A percentile compares a stretch with the other conserved stretches of the same genome.
Evolutionary conservation across 2,113 vertebrate species (phyloP).

Genomic region (Trematocara zebra): DNA sequence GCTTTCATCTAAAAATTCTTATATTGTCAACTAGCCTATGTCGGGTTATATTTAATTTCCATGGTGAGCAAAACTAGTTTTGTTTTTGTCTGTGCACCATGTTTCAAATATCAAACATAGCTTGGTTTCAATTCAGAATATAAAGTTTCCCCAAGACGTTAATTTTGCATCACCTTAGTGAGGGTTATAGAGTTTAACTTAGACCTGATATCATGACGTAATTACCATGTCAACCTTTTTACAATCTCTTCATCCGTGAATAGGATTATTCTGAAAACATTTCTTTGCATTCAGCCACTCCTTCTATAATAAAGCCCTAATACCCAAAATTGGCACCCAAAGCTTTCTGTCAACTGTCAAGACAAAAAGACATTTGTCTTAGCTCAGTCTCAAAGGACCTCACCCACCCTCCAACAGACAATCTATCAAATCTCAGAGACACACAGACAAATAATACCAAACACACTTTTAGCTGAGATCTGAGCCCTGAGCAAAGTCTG

Average conservation of each 20-base stretch:
- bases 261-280: neutral
- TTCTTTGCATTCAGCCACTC: neutral
- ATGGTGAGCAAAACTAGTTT: neutral
- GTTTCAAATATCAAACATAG: neutral
- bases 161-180: neutral
- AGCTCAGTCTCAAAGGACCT: neutral
- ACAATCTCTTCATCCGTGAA: neutral
- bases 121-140: neutral
- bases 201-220: neutral
- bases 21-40: neutral
- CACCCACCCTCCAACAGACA: neutral
- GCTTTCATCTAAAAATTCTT: neutral
- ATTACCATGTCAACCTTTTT: neutral
- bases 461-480: neutral
- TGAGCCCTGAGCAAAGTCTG: neutral
- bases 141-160: neutral
- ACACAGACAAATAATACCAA: neutral
- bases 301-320: neutral
- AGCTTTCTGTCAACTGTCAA: neutral
- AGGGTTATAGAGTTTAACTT: neutral
- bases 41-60: neutral
- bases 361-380: neutral
- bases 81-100: neutral
- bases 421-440: neutral
- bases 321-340: neutral